Base-by-base conservation (phyloP, 2,888 invertebrate species). In the Macaria liturata region DNA sequence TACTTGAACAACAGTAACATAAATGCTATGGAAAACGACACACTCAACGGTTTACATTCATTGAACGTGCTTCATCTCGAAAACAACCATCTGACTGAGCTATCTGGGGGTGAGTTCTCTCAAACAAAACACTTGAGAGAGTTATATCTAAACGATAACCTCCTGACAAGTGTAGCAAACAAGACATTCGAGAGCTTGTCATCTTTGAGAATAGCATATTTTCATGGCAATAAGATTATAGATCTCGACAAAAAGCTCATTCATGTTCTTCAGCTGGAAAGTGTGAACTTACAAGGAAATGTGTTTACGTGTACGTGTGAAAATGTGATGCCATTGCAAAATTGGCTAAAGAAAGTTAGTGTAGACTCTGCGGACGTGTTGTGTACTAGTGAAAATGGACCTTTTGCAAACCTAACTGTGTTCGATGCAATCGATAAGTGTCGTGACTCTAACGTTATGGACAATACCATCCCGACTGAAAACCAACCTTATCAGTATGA, bases 101-200 rank as follows among this genome's bases (percentile, higher is more conserved):
- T 97, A 55, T 93, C 94, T 54, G 96, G 96, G 45, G 95, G 93
- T 80, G 96, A 96, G 83, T 96, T 97, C 87, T 95, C 96, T 71
- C 95, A 95, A 82, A 92, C 96, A 73, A 95, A 94, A 74, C 94
- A 94, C 75, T 93, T 97, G 72, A 94, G 94, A 77, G 96, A 96
- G 86, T 93, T 97, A 70, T 96, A 96, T 86, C 88, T 97, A 69
- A 95, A 96, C 80, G 95, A 96, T 90, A 97, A 97, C 89, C 93
- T 94, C 66, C 94, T 97, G 69, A 91, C 93, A 66, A 93, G 92
- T 81, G 95, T 97, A 50, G 93, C 94, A 62, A 96, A 96, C 82
- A 93, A 93, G 62, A 96, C 96, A 58, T 97, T 97, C 86, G 93
- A 93, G 66, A 94, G 94, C 71, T 93, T 97, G 88, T 94, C 93